Evolutionary conservation across 2,113 vertebrate species (phyloP), one percentile per base, ranked within the genome.

Genomic region (Eudorcas thomsonii): DNA sequence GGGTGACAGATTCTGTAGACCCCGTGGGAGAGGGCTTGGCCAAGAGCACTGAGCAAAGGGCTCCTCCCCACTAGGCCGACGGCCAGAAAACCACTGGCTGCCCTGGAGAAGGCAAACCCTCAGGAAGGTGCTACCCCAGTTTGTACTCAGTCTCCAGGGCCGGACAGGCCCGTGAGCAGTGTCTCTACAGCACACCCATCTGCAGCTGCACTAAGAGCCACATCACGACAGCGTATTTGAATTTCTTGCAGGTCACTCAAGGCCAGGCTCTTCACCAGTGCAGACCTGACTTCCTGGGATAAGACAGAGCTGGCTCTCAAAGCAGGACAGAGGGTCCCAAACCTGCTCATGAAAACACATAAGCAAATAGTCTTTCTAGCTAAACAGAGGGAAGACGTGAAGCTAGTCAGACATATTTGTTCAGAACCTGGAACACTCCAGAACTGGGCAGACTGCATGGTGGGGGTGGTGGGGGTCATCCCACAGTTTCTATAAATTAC

Each of bases 171-270:
- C 1, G 2, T 10, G 11, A 23, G 26, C 50, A 33, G 25, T 0
- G 1, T 48, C 59, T 23, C 50, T 6, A 3, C 64, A 13, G 16
- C 2, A 0, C 7, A 33, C 9, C 0, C 0, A 23, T 60, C 1
- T 7, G 0, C 4, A 39, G 21, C 54, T 33, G 25, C 16, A 11
- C 43, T 3, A 6, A 84, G 36, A 78, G 43, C 25, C 55, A 28
- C 4, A 0, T 19, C 4, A 60, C 0, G 0, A 25, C 36, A 25
- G 23, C 16, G 0, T 19, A 7, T 30, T 5, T 30, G 36, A 81
- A 33, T 55, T 28, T 89, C 92, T 89, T 50, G 39, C 50, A 45
- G 64, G 36, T 87, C 55, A 71, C 12, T 25, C 30, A 55, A 45
- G 30, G 36, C 25, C 50, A 45, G 26, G 23, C 54, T 89, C 74